Percentiles rank a stretch among this genome's conserved stretches.
Conservation (phyloP, 2,888 invertebrate species). For the Dicranocentrus wangi region DNA sequence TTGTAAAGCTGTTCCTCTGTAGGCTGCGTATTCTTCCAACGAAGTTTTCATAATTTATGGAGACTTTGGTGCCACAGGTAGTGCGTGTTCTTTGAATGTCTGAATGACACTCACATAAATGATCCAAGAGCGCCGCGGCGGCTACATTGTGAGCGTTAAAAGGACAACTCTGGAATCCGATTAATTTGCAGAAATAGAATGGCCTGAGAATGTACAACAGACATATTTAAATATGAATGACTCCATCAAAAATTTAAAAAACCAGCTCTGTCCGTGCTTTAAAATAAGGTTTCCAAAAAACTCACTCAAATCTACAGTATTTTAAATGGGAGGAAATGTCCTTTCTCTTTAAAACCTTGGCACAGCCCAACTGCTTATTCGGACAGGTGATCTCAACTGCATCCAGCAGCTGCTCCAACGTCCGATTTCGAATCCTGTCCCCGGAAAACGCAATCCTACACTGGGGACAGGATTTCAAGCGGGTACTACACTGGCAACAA, state of each 20-base stretch:
- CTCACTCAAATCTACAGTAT: slow-evolving; percentile 41
- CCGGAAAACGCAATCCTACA: slow-evolving; percentile 7
- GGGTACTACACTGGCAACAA: slow-evolving; percentile 4
- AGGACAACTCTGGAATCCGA: slow-evolving; percentile 28
- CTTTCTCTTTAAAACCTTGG: background rate
- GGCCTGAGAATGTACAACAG: slow-evolving; percentile 17
- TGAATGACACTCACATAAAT: too few species aligned
- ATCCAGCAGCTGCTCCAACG: slow-evolving; percentile 38
- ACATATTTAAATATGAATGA: too few species aligned
- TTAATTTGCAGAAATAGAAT: slow-evolving; percentile 38
- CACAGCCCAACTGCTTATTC: slow-evolving; percentile 29
- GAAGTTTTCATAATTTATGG: slow-evolving; percentile 15
- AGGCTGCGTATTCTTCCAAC: background rate
- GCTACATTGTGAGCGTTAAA: background rate
- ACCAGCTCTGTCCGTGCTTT: background rate
- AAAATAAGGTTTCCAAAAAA: background rate
- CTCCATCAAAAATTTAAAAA: too few species aligned
- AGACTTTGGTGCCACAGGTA: background rate
- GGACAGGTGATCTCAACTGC: slow-evolving; percentile 11
- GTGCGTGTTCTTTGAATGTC: too few species aligned
- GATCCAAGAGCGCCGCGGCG: too few species aligned
- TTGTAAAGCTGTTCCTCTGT: background rate
- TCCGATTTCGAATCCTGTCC: slow-evolving; percentile 29
- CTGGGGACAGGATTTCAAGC: slow-evolving; percentile 25
- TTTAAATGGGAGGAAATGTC: slow-evolving; percentile 13